phyloP scores from a whole-genome alignment of 2,797 vertebrate genomes.

The Muraenolepis orangiensis region DNA sequence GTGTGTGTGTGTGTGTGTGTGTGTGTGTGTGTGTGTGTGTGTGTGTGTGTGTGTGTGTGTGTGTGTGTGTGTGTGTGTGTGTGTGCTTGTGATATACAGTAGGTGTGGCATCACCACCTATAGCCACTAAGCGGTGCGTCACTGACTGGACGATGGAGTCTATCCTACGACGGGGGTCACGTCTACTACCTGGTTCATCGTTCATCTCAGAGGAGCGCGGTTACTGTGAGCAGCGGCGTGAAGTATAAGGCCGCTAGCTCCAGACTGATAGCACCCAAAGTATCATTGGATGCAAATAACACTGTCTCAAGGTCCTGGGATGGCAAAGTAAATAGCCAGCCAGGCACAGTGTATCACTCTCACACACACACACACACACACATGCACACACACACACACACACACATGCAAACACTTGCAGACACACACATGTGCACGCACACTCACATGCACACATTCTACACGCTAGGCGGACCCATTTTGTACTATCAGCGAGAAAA shows the following conservation, averaged over 20 bases:
- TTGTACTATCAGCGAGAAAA: neutral
- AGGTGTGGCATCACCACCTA: neutral
- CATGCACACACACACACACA: conserved; percentile 39
- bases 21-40: neutral
- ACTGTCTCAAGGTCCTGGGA: conserved; percentile 36
- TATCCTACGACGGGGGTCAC: neutral
- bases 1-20: neutral
- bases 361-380: conserved; percentile 25
- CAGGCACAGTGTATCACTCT: conserved; percentile 39
- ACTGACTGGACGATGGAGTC: neutral
- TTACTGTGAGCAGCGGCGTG: neutral
- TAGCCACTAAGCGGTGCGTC: neutral
- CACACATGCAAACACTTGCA: no score
- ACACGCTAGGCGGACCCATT: neutral
- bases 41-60: neutral
- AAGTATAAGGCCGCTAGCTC: conserved; percentile 5
- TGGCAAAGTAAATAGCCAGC: conserved; percentile 33
- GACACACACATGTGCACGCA: conserved; percentile 16
- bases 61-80: neutral
- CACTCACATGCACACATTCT: neutral
- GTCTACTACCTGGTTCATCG: neutral
- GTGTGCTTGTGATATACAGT: neutral
- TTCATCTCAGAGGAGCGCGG: neutral
- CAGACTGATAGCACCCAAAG: conserved; percentile 12
- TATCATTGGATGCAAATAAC: conserved; percentile 39